These are phyloP conservation scores for Aromia moschata DNA, from an alignment of 2,888 invertebrate genomes.

Conservation along the genomic window DNA sequence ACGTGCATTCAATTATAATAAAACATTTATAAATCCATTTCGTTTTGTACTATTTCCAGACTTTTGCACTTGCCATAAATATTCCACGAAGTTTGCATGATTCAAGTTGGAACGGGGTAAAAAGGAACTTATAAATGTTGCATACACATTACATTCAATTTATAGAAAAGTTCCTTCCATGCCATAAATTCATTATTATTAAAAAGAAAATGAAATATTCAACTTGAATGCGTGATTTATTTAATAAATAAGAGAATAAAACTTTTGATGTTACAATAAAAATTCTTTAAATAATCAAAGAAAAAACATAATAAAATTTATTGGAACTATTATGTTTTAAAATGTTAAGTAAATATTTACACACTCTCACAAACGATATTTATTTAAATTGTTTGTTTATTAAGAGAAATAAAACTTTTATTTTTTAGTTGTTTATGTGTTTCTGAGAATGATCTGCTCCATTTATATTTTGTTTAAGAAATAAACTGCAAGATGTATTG, in stretches of 20 bases:
- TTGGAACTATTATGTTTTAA: conserved; percentile 51
- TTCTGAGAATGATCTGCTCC: conserved; percentile 29
- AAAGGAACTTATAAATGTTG: conserved; percentile 31
- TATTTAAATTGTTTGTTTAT: conserved; percentile 52
- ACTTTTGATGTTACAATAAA: conserved; percentile 51
- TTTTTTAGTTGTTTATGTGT: conserved; percentile 33
- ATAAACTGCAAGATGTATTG: conserved; percentile 29
- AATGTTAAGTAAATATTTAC: conserved; percentile 52
- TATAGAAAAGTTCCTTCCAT: conserved; percentile 22
- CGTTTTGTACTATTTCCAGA: conserved; percentile 55
- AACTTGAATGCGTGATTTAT: conserved; percentile 38
- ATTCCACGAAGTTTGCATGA: conserved; percentile 46
- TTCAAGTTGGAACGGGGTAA: conserved; percentile 34
- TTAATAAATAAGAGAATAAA: conserved; percentile 47
- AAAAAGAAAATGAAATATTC: conserved; percentile 20
- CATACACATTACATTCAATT: conserved; percentile 22
- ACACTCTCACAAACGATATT: conserved; percentile 48
- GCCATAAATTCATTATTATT: conserved; percentile 21
- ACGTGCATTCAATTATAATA: conserved; percentile 61
- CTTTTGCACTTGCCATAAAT: conserved; percentile 53
- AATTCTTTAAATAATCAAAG: conserved; percentile 51
- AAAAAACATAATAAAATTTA: conserved; percentile 52
- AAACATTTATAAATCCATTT: conserved; percentile 60
- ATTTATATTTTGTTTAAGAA: conserved; percentile 30
- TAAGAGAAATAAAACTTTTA: conserved; percentile 49